Conservation (phyloP, 2,888 invertebrate species). For the Phyto melanocephala region DNA sequence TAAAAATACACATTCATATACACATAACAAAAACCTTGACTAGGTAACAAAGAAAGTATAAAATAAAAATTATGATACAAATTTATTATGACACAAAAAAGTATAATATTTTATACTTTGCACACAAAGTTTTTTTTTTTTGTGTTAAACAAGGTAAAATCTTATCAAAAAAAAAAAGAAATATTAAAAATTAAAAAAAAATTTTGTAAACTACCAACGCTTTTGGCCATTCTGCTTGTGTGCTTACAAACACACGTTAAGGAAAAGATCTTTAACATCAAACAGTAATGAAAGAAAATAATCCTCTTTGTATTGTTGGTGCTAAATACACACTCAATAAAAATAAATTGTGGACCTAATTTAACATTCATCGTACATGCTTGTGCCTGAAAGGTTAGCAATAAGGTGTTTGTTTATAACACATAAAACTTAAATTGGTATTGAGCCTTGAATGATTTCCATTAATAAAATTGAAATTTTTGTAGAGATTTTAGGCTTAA, state of each 20-base stretch:
- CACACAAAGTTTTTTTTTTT: background rate
- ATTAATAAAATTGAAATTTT: too few species aligned
- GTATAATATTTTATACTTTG: background rate
- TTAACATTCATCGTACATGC: background rate
- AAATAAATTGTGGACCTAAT: background rate
- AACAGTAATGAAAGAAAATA: background rate
- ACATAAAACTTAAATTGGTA: too few species aligned
- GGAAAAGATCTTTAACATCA: background rate
- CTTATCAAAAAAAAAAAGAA: background rate
- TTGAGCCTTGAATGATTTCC: too few species aligned
- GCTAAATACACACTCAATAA: background rate
- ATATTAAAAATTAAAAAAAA: background rate
- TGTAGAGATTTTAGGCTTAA: too few species aligned
- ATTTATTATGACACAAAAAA: too few species aligned
- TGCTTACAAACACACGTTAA: background rate
- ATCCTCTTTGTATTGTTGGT: background rate
- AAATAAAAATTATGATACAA: too few species aligned
- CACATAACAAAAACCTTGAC: background rate
- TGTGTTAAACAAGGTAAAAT: background rate
- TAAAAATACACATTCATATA: too few species aligned
- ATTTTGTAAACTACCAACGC: background rate
- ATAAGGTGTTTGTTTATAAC: too few species aligned
- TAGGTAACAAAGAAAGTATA: background rate
- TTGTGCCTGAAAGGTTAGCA: too few species aligned
- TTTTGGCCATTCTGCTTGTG: background rate